A percentile compares a stretch with the other conserved stretches of the same genome.
Conservation (phyloP, 2,888 invertebrate genomes). For the Lumbricus terrestris region DNA sequence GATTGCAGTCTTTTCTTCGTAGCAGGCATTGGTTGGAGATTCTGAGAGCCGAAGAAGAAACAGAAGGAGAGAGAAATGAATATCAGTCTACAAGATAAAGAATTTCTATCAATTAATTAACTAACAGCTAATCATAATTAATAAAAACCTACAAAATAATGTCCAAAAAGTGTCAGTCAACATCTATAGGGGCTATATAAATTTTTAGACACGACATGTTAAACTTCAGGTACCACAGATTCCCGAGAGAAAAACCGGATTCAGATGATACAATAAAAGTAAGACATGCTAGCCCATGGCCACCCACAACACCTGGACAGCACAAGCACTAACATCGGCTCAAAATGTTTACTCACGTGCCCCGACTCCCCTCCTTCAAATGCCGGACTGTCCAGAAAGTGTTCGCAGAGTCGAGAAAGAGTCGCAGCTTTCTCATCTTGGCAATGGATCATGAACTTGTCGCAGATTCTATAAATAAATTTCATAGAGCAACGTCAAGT, state of each 20-base stretch:
- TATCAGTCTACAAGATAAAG: slow-evolving; percentile 49
- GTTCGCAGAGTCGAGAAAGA: slow-evolving; percentile 41
- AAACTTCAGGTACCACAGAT: too few relatives aligned
- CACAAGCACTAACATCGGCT: neutral
- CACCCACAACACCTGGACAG: too few relatives aligned
- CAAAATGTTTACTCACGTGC: slow-evolving; percentile 41
- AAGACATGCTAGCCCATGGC: too few relatives aligned
- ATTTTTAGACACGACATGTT: too few relatives aligned
- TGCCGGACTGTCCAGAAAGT: slow-evolving; percentile 45
- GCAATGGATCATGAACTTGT: slow-evolving; percentile 52
- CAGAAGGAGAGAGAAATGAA: slow-evolving; percentile 51
- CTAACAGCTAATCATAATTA: neutral
- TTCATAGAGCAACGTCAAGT: neutral
- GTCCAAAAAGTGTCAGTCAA: too few relatives aligned
- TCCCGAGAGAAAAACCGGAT: too few relatives aligned
- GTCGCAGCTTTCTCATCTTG: slow-evolving; percentile 45
- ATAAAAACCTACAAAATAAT: too few relatives aligned
- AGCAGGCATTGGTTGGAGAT: slow-evolving; percentile 43
- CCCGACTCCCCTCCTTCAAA: slow-evolving; percentile 45
- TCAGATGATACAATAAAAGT: too few relatives aligned
- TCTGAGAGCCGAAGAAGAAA: slow-evolving; percentile 47
- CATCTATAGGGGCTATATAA: too few relatives aligned
- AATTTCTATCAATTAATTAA: neutral
- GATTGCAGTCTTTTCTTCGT: slow-evolving; percentile 25
- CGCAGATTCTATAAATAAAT: slow-evolving; percentile 43